Conservation (phyloP, 2,113 vertebrate species). For the Xenus cinereus region DNA sequence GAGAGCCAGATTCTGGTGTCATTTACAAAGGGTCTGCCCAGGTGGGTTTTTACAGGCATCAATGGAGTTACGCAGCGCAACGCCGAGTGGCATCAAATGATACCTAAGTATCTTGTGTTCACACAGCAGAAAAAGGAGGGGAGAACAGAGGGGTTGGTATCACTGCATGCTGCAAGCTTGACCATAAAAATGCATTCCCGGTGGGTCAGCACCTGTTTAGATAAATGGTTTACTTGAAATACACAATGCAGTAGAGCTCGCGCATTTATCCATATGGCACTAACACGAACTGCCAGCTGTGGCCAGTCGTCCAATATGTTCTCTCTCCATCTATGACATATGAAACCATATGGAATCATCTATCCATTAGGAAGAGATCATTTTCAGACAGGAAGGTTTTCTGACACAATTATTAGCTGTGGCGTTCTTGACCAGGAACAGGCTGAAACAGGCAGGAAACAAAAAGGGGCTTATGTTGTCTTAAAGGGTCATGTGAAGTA, state of each 20-base stretch:
- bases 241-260: background rate
- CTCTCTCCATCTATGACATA: constrained; percentile 51
- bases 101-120: background rate
- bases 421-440: constrained; percentile 21
- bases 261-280: constrained; percentile 65
- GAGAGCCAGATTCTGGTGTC: background rate
- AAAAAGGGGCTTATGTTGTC: constrained; percentile 5
- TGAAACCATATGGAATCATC: constrained; percentile 63
- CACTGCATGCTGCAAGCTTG: background rate
- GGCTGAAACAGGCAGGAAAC: constrained; percentile 1
- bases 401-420: constrained; percentile 59
- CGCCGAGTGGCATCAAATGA: background rate
- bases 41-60: background rate
- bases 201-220: constrained; percentile 63
- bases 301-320: constrained; percentile 58
- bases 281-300: constrained; percentile 63
- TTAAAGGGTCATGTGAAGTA: constrained; percentile 26
- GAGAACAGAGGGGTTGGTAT: background rate
- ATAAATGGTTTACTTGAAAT: constrained; percentile 49
- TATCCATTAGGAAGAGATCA: constrained; percentile 68
- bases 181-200: constrained; percentile 15
- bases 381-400: constrained; percentile 56
- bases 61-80: rapidly evolving
- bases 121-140: background rate
- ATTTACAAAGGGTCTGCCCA: constrained; percentile 6